Evolutionary conservation across 2,113 vertebrate genomes (phyloP), one percentile per base, ranked within the genome.

Genomic region (Pomatostomus ruficeps): DNA sequence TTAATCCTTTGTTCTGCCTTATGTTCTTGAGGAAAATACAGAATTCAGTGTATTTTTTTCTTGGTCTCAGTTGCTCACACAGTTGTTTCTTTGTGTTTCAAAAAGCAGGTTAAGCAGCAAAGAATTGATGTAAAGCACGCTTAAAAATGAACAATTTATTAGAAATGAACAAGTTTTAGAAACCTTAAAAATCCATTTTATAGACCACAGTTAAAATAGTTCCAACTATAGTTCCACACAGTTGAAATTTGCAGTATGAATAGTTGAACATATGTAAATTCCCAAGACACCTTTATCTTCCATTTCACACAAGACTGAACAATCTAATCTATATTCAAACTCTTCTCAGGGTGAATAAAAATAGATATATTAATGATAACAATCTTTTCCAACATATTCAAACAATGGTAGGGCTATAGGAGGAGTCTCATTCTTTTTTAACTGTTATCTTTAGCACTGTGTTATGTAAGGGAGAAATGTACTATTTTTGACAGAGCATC

Each of bases 71-170:
- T 62, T 59, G 43, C 9, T 42, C 38, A 5, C 7, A 2, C 59
- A 71, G 57, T 35, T 80, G 11, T 24, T n/a, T 63, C 43, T 83
- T 71, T 74, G n/a, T 86, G 61, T 81, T 62, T 55, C 31, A 82
- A 65, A 85, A 90, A 52, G 24, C 35, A 80, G 68, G 43, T 74
- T 67, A 87, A 95, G 43, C 81, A 92, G n/a, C 72, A 52, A 71
- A 89, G 75, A 93, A 51, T 18, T 73, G 24, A 73, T 6, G 0
- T 36, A 71, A 88, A 80, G 42, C 28, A 68, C 21, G 28, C 59
- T 97, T 95, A 94, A 93, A 98, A 97, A 96, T 86, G 81, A 83
- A 92, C 58, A 52, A 52, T 97, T 97, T 97, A 97, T 95, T 96
- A 94, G 91, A 95, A 93, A 70, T 65, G 25, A 92, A 95, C 81